A percentile compares a stretch with the other conserved stretches of the same genome.
Evolutionary conservation across 64 coral and sea anemone genomes (phyloP).

Genomic region (Montipora capricornis): DNA sequence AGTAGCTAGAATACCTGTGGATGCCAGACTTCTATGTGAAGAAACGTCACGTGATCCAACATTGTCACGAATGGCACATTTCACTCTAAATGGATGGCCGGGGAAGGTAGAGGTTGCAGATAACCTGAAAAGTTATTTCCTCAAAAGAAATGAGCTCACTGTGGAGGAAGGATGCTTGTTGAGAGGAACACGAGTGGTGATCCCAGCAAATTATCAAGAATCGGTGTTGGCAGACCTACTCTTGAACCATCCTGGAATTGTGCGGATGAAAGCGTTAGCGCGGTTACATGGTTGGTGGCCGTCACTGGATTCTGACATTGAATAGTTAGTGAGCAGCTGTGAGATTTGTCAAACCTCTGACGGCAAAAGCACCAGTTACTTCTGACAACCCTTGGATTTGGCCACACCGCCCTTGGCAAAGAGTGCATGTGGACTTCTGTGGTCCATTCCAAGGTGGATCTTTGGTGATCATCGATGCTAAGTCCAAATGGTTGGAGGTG

Average conservation of each 20-base stretch:
- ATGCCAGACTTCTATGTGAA: no score
- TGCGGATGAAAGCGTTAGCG: no score
- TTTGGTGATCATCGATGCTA: no score
- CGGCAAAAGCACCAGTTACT: conserved; percentile 9
- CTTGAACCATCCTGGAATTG: background rate
- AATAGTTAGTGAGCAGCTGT: conserved; percentile 18
- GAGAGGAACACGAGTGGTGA: conserved; percentile 47
- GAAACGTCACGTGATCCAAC: no score
- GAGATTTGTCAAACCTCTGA: conserved; percentile 13
- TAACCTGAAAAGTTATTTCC: conserved; percentile 21
- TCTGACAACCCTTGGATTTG: conserved; percentile 46
- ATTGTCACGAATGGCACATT: background rate
- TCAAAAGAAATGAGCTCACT: conserved; percentile 40
- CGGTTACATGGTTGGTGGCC: no score
- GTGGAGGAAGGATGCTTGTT: conserved; percentile 54
- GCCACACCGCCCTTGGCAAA: background rate
- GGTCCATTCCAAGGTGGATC: background rate
- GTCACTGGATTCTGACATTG: background rate
- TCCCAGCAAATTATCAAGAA: background rate
- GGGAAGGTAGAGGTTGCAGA: conserved; percentile 9
- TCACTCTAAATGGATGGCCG: conserved; percentile 37
- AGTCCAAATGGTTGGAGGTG: no score
- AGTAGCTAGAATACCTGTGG: no score
- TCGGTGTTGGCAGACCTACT: conserved; percentile 30
- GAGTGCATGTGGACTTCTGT: conserved; percentile 51